Evolutionary conservation across 2,888 invertebrate species (phyloP).

Genomic region (Lasius platythorax): DNA sequence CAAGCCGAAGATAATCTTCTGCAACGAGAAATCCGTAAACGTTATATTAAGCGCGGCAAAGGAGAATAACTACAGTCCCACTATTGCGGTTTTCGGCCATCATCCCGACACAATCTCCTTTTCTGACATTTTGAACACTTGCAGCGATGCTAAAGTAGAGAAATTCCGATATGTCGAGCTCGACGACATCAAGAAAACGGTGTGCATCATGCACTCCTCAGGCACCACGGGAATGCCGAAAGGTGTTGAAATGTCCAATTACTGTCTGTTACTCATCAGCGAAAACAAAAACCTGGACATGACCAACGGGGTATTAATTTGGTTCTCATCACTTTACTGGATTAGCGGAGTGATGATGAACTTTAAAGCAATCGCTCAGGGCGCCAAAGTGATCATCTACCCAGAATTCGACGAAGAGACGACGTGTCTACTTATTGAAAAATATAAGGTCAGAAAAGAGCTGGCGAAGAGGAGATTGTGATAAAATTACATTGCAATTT

Average conservation of each 20-base stretch:
- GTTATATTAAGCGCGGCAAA: slow-evolving; percentile 63
- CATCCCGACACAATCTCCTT: slow-evolving; percentile 65
- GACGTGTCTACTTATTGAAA: slow-evolving; percentile 77
- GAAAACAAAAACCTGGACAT: not conserved
- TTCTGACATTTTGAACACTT: slow-evolving; percentile 67
- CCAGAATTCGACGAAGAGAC: slow-evolving; percentile 74
- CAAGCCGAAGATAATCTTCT: slow-evolving; percentile 79
- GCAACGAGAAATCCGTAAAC: slow-evolving; percentile 52
- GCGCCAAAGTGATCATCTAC: slow-evolving; percentile 71
- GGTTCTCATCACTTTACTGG: slow-evolving; percentile 80
- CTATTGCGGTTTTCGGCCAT: slow-evolving; percentile 75
- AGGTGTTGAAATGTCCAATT: slow-evolving; percentile 77
- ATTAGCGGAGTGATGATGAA: slow-evolving; percentile 74
- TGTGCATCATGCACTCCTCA: slow-evolving; percentile 80
- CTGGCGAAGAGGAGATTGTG: not conserved
- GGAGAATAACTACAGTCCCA: slow-evolving; percentile 45
- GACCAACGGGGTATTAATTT: slow-evolving; percentile 46
- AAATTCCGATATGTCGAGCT: slow-evolving; percentile 69
- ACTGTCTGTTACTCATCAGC: slow-evolving; percentile 57
- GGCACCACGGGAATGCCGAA: slow-evolving; percentile 82
- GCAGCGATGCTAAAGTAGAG: slow-evolving; percentile 63
- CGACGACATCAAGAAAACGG: slow-evolving; percentile 62
- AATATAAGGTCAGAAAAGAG: slow-evolving; percentile 76
- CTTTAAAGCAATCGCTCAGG: slow-evolving; percentile 55
- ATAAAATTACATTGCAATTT: not conserved